Base-by-base conservation (phyloP, 53 echinoderm and acorn worm species). In the Arbacia lixula region DNA sequence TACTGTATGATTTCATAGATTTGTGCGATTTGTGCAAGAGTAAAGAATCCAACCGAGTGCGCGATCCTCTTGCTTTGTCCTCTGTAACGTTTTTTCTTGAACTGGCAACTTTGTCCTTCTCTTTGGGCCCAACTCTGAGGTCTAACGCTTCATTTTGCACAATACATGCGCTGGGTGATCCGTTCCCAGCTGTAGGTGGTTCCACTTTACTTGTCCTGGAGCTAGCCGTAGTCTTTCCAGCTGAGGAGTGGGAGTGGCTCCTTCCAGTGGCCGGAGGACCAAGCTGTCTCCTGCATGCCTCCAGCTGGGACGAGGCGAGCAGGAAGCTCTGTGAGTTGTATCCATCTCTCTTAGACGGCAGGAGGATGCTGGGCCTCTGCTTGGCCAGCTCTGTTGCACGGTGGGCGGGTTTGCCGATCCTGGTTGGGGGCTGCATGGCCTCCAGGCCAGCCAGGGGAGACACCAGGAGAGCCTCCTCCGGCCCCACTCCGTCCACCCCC, bases 391-490 rank as follows among this genome's bases (percentile, higher is more conserved):
- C 81, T 1, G 81, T 46, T 41, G 81, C 64, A 9, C 33, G 64
- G 5, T 49, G 81, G 32, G 63, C 64, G 27, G 81, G 81, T 32
- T 63, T 61, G 61, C 81, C 81, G 25, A 81, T 81, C 46, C 81
- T 41, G 2, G 62, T 81, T 4, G 81, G 81, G 10, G 64, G 81
- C 33, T 43, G 62, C 81, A 81, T 81, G 46, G 81, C 81, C n/a
- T 81, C 81, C 16, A 81, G 50, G 29, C 81, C 81, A 2, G 81
- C 81, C 9, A 81, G 63, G 17, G 81, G 81, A 19, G 81, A 81
- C 28, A 81, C 64, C 2, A 63, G 33, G 53, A 74, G 49, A 20
- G 31, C 51, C 30, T 74, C 74, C 16, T 12, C 74, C 43, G 69
- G 26, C 36, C 21, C 21, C 10, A 12, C 43, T 69, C 34, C 69